Evolutionary conservation across 92 coral and sea anemone species (phyloP), one percentile per base, ranked within the genome.

Genomic region (Pocillopora grandis): DNA sequence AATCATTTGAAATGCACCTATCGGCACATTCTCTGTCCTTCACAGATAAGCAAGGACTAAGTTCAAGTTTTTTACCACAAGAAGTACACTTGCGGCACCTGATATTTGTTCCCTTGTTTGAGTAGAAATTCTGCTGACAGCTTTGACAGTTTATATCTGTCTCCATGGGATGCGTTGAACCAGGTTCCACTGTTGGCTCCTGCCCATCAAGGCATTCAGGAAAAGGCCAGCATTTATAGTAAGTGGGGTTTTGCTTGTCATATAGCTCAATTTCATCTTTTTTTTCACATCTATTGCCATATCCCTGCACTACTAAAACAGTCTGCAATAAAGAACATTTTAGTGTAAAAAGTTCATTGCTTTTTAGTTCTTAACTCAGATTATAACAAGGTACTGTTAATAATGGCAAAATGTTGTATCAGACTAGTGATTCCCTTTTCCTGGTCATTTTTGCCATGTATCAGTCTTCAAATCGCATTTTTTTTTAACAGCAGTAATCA

Each of bases 131-230:
- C 2, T 37, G 1, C 1, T 0, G 77, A n/a, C 85, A 81, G 5
- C 0, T 8, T 2, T 9, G 12, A 12, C 85, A 81, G 10, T 9
- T 20, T 0, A 81, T 0, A 10, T 2, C 2, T 19, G 77, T 81
- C 11, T 27, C 61, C 1, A 1, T 10, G 0, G 85, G 85, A 11
- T 81, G 78, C 0, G 13, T 17, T 3, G 85, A 81, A 0, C 85
- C 85, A 5, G 59, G 69, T 36, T 70, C 9, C 2, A 81, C 77
- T 11, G 85, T 69, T 12, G 37, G 58, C 11, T 71, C 49, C 13
- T 71, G 69, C 3, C 85, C 85, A 36, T 81, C 85, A 10, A 59
- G 67, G 27, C 85, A 81, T 2, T 6, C 48, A 2, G 64, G 66
- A 5, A 37, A 19, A 1, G 85, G 68, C 85, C 85, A 81, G 77